Conservation (phyloP, 2,888 invertebrate species). For the Amiota mariae region DNA sequence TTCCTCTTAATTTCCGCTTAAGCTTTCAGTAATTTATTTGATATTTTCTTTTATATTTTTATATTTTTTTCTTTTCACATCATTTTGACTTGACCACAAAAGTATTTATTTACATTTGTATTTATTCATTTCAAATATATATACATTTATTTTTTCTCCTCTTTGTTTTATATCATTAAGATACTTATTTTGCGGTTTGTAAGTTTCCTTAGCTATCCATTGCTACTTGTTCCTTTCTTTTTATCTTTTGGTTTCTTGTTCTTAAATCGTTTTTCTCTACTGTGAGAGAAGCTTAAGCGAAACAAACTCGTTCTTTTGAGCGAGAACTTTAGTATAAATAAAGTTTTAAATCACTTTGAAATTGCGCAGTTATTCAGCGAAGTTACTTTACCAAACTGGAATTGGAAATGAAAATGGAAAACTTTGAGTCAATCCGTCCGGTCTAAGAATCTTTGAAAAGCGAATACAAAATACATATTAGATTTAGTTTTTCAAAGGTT, state of each 20-base stretch:
- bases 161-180: neutral
- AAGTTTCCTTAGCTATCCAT: neutral
- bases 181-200: conserved; percentile 14
- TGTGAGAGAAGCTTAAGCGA: neutral
- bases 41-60: too few species aligned
- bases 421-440: too few species aligned
- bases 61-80: too few species aligned
- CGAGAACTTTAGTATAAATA: conserved; percentile 10
- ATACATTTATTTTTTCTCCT: neutral
- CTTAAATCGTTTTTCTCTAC: too few species aligned
- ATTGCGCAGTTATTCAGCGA: conserved; percentile 51
- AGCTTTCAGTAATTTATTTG: too few species aligned
- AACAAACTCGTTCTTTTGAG: neutral
- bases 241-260: neutral
- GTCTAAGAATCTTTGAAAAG: too few species aligned
- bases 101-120: neutral
- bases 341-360: conserved; percentile 49
- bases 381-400: too few species aligned
- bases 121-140: neutral
- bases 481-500: too few species aligned
- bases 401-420: too few species aligned
- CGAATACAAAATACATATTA: too few species aligned
- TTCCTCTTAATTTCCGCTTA: too few species aligned
- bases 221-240: neutral
- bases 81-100: too few species aligned